phyloP scores from a whole-genome alignment of 1,140 invertebrate genomes.

The Tribolium castaneum region DNA sequence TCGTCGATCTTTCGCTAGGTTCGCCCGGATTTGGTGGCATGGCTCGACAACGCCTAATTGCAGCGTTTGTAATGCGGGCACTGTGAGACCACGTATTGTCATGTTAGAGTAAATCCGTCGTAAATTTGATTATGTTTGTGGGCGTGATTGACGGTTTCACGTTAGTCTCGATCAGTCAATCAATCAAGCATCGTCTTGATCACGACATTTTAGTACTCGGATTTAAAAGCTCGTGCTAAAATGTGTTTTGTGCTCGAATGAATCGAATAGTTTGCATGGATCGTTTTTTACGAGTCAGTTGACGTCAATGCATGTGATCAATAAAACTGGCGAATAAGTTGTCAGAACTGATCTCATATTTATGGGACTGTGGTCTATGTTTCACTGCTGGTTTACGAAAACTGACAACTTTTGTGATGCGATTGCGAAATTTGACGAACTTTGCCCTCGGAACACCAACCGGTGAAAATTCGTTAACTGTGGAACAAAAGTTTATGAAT shows the following conservation, averaged over 20 bases:
- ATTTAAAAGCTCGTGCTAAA: background rate
- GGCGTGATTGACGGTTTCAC: background rate
- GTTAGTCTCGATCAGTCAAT: background rate
- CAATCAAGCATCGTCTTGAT: background rate
- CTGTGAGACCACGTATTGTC: constrained; percentile 10
- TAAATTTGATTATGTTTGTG: constrained; percentile 20
- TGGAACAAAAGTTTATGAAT: too few relatives aligned
- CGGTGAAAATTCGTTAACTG: background rate
- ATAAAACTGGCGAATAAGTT: background rate
- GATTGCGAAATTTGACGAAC: background rate
- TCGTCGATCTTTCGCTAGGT: background rate
- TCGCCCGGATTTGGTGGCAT: background rate
- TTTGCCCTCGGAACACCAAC: background rate
- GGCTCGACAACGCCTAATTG: constrained; percentile 12
- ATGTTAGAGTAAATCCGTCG: constrained; percentile 14
- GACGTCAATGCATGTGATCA: background rate
- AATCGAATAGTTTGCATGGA: background rate
- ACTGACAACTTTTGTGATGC: background rate
- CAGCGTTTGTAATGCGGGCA: constrained; percentile 19
- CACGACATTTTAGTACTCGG: background rate
- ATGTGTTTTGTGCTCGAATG: background rate
- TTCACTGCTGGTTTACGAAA: background rate
- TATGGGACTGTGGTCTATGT: background rate
- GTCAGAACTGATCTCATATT: background rate
- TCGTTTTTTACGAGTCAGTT: background rate